phyloP scores from a whole-genome alignment of 2,113 vertebrate genomes.

The Myotis davidii region DNA sequence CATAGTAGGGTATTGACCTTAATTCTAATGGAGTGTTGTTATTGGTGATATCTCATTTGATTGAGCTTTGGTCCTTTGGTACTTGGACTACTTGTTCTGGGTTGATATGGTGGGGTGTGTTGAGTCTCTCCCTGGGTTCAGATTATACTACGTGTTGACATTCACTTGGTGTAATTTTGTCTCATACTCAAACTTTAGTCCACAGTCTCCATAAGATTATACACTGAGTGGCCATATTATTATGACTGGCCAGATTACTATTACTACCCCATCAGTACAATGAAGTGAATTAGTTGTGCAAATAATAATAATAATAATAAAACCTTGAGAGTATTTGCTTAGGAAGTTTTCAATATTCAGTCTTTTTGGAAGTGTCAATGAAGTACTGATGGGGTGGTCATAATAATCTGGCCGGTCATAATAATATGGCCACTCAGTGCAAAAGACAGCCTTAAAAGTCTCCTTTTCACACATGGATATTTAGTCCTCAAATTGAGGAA shows the following conservation, averaged over 20 bases:
- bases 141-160: not conserved
- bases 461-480: not conserved
- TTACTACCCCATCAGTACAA: no score
- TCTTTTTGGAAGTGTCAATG: no score
- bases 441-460: not conserved
- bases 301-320: no score
- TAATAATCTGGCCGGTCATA: no score
- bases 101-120: not conserved
- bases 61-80: not conserved
- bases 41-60: not conserved
- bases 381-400: no score
- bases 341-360: no score
- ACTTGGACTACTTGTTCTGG: not conserved
- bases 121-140: not conserved
- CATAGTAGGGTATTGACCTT: not conserved
- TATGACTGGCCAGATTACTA: no score
- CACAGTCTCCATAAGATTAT: not conserved
- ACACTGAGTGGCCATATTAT: no score
- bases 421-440: not conserved
- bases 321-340: no score
- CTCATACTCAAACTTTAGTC: not conserved
- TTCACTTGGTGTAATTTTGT: not conserved
- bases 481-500: not conserved
- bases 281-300: no score
- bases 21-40: not conserved